Evolutionary conservation across 2,888 invertebrate genomes (phyloP), one percentile per base, ranked within the genome.

Genomic region (Chaitophorus viminalis): DNA sequence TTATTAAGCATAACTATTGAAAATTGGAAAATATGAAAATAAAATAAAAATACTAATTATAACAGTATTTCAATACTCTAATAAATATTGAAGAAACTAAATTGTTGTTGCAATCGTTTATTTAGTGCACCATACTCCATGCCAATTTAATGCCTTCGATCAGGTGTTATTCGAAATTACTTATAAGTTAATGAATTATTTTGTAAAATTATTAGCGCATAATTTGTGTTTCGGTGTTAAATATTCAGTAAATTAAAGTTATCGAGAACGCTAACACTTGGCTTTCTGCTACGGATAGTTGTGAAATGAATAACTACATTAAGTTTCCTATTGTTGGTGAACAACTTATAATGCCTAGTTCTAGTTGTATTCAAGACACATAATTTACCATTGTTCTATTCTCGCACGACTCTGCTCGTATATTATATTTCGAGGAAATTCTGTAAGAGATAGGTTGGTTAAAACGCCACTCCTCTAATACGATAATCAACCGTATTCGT

Each of bases 241-340:
- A 36, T 65, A 79, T 29, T 70, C 70, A 31, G 70, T 31, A 31
- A 11, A 31, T 31, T 70, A 31, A 31, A 70, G 70, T 29, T 70
- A 70, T 70, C 29, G 29, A 70, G 29, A 31, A 70, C 3, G 31
- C 25, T 68, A 68, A 70, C 29, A 29, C 4, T 25, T 17, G 5
- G 29, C 70, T 31, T 29, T 70, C n/a, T 68, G 68, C 33, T 54
- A n/a, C 1, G 29, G 33, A 79, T 65, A 79, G 52, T 60, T 36
- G 36, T 65, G 18, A 36, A 60, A n/a, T 79, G 8, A 36, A 36
- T 79, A 79, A 79, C 36, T 79, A 60, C 36, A 8, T 14, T 36
- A 65, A 79, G 60, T 79, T 79, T 36, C 60, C 60, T n/a, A 65
- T 79, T 79, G 79, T 79, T 65, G 36, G 54, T 17, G 36, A 79